Evolutionary conservation across 2,113 vertebrate species (phyloP).

Genomic region (Ophthalmotilapia sp.): DNA sequence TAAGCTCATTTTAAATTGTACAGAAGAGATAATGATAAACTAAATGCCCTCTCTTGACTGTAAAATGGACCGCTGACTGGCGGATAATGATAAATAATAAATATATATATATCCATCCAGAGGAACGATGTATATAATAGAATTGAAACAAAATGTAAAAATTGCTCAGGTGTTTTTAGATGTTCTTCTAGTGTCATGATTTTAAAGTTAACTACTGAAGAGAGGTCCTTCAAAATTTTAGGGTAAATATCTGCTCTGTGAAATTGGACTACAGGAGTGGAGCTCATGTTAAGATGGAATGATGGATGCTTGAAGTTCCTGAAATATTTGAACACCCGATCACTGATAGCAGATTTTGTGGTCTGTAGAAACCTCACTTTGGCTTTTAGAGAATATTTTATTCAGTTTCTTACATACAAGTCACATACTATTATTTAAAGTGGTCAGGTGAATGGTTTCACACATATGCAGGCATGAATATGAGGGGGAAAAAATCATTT

Average conservation of each 20-base stretch:
- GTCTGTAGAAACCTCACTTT: background rate
- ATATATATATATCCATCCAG: background rate
- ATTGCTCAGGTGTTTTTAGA: background rate
- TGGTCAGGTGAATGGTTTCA: background rate
- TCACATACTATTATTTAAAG: background rate
- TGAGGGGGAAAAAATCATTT: fast-evolving
- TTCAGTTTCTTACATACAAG: background rate
- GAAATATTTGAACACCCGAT: background rate
- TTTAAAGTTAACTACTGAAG: background rate
- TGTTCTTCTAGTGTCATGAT: background rate
- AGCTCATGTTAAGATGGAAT: background rate
- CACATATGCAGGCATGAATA: background rate
- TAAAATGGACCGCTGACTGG: too few relatives aligned
- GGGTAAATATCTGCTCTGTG: background rate
- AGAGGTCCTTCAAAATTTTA: background rate
- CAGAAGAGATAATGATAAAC: background rate
- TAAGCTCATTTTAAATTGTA: background rate
- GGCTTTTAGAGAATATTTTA: background rate
- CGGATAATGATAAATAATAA: background rate
- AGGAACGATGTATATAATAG: background rate
- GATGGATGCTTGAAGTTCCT: background rate
- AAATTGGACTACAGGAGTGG: background rate
- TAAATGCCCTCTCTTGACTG: too few relatives aligned
- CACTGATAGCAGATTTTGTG: background rate
- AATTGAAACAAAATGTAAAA: background rate